A percentile compares a stretch with the other conserved stretches of the same genome.
These are phyloP conservation scores for Corythucha ciliata DNA, from an alignment of 2,888 invertebrate genomes.

Conservation along the genomic window DNA sequence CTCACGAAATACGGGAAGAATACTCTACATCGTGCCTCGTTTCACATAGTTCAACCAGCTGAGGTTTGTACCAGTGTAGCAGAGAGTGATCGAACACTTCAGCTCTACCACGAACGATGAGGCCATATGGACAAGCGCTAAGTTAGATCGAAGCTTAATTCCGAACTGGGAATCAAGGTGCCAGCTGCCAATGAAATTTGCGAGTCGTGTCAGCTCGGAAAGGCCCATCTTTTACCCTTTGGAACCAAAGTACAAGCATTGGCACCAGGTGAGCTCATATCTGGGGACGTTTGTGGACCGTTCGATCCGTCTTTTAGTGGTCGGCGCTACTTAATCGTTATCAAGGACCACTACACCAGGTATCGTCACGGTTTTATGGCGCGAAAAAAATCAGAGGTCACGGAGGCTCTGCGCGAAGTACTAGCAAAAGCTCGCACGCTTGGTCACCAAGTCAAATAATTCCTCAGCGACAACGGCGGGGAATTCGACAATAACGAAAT, in stretches of 20 bases:
- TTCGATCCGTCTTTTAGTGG: constrained; percentile 26
- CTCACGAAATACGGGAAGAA: constrained; percentile 4
- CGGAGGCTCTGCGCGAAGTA: constrained; percentile 2
- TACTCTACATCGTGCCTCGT: constrained; percentile 21
- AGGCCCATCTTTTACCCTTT: constrained; percentile 32
- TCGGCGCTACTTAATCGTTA: constrained; percentile 13
- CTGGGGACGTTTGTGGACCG: constrained; percentile 34
- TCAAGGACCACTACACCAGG: constrained; percentile 15
- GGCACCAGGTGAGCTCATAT: constrained; percentile 33
- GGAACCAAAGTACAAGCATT: constrained; percentile 25
- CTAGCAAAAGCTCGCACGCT: constrained; percentile 5
- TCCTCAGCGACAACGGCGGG: constrained; percentile 19
- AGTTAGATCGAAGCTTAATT: constrained; percentile 35
- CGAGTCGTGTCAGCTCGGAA: constrained; percentile 34
- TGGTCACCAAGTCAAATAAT: constrained; percentile 11
- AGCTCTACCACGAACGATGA: constrained; percentile 33
- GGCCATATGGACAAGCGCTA: constrained; percentile 39
- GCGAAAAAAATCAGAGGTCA: constrained; percentile 18
- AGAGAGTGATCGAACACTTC: constrained; percentile 14
- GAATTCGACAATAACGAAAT: constrained; percentile 19
- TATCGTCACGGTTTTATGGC: constrained; percentile 16
- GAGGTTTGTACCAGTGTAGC: constrained; percentile 30
- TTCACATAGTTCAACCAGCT: constrained; percentile 33
- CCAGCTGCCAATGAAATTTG: constrained; percentile 31
- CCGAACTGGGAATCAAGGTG: constrained; percentile 35